Evolutionary conservation across 2,113 vertebrate species (phyloP), one percentile per base, ranked within the genome.

Genomic region (Oncorhynchus nerka): DNA sequence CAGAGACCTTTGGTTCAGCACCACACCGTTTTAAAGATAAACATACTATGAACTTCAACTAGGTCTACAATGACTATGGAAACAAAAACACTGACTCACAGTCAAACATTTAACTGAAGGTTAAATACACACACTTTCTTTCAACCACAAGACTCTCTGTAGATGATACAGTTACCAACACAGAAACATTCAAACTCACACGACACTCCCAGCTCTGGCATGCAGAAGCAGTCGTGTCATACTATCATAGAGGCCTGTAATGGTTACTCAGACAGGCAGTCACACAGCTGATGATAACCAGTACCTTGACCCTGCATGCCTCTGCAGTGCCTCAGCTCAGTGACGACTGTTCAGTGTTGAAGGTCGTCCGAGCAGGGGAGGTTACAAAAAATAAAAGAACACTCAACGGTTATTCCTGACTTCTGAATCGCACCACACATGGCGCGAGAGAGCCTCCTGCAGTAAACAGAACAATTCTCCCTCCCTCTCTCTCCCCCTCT

Each of bases 381-480:
- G 16, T 69, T 20, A n/a, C 45, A 22, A 51, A 45, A 45, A 11
- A 45, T 2, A 11, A 9, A 45, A 45, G 9, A 13, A 15, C 28
- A 22, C 34, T 55, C n/a, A 70, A 68, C 49, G 20, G 57, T 20
- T 69, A 57, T 74, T 78, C 65, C 28, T 75, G 82, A 88, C 90
- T 84, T 78, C 81, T 89, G 84, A 84, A 68, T 70, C 74, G 4
- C 66, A 15, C 73, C 84, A 90, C 88, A 92, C 88, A 79, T 88
- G 90, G 74, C 82, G 68, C 22, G 7, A 3, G 79, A 67, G 69
- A 76, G 34, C 0, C 71, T 24, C 28, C 64, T 76, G 76, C 26
- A 57, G n/a, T 8, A 80, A 89, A 87, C 81, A 84, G 78, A 79
- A 68, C 70, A 74, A 49, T 0, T 70, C 24, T 30, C 30, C 45